Conservation (phyloP, 2,888 invertebrate species). For the Hirudinaria manillensis region DNA sequence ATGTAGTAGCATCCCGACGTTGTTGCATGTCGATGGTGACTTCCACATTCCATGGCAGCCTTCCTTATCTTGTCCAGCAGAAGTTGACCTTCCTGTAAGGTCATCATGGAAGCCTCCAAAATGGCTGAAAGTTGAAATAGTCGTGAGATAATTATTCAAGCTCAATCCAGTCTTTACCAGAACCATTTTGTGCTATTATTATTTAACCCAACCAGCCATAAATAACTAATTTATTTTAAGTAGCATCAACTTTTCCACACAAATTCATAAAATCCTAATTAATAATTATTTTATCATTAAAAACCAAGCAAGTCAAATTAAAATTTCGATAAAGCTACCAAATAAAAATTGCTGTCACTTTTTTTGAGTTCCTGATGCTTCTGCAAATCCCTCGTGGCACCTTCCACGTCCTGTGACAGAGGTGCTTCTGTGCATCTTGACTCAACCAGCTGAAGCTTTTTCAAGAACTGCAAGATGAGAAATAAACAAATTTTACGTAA, state of each 20-base stretch:
- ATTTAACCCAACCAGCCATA: too few species aligned
- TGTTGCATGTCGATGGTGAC: constrained; percentile 56
- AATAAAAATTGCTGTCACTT: constrained; percentile 40
- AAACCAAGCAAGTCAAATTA: neutral
- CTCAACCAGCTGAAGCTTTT: constrained; percentile 66
- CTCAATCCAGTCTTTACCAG: too few species aligned
- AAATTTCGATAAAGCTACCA: neutral
- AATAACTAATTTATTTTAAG: too few species aligned
- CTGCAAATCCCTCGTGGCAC: constrained; percentile 65
- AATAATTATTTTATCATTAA: neutral
- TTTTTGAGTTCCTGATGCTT: constrained; percentile 65
- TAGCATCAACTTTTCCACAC: neutral
- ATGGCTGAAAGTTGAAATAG: constrained; percentile 55
- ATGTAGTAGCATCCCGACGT: constrained; percentile 56
- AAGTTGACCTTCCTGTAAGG: constrained; percentile 72
- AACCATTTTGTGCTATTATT: too few species aligned
- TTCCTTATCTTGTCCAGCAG: constrained; percentile 70
- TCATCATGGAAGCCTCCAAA: constrained; percentile 71
- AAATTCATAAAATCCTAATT: neutral
- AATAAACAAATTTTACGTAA: neutral
- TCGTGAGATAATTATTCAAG: neutral
- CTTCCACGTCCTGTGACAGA: constrained; percentile 68
- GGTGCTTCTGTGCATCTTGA: constrained; percentile 65
- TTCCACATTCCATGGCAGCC: constrained; percentile 59
- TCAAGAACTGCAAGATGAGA: constrained; percentile 60